Conservation (phyloP, 2,888 invertebrate species). For the Hydrotaea cyrtoneurina region DNA sequence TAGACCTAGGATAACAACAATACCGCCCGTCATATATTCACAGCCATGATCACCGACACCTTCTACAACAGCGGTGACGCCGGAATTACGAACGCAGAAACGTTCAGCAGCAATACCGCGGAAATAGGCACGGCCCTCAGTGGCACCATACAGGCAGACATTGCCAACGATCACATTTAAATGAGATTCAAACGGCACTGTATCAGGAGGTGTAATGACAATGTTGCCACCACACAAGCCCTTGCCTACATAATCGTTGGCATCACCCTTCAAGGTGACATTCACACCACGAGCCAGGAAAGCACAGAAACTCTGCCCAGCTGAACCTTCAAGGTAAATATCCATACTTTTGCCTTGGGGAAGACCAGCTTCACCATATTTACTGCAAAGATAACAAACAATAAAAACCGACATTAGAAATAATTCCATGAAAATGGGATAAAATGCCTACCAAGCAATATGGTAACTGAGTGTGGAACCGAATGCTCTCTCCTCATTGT, state of each 20-base stretch:
- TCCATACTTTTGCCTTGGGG: conserved; percentile 89
- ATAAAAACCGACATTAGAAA: neutral
- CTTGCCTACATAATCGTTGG: conserved; percentile 98
- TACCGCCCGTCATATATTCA: conserved; percentile 99
- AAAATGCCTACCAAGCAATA: conserved; percentile 92
- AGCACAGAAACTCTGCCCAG: conserved; percentile 99
- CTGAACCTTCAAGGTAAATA: conserved; percentile 93
- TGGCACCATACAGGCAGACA: conserved; percentile 98
- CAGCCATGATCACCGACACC: conserved; percentile 99
- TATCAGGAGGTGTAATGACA: conserved; percentile 94
- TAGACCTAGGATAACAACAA: conserved; percentile 93
- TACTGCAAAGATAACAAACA: conserved; percentile 82
- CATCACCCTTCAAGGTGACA: conserved; percentile 96
- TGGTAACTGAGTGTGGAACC: conserved; percentile 96
- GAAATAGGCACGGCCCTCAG: conserved; percentile 95
- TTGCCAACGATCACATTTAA: conserved; percentile 98
- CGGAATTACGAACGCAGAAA: conserved; percentile 99
- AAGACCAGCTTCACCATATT: conserved; percentile 92
- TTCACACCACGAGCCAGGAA: conserved; percentile 95
- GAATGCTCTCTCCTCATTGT: conserved; percentile 96
- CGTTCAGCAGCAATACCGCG: conserved; percentile 98
- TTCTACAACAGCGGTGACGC: conserved; percentile 96
- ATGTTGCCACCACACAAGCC: conserved; percentile 97
- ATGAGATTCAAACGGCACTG: conserved; percentile 92
- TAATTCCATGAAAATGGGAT: neutral